Evolutionary conservation across 2,113 vertebrate species (phyloP).

Genomic region (Chiloscyllium plagiosum): DNA sequence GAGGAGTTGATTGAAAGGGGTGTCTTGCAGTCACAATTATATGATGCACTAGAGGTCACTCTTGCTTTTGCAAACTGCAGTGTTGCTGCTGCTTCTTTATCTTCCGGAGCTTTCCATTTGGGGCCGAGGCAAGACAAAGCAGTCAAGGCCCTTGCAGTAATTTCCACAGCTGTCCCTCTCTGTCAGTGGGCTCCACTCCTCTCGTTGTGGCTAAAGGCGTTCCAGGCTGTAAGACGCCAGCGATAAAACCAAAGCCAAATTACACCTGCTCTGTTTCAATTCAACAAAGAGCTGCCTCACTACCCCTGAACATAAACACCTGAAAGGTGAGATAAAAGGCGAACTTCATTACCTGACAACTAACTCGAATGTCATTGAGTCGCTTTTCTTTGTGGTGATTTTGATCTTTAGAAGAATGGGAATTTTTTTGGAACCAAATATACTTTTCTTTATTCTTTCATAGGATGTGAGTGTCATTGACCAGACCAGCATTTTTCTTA

Average conservation of each 20-base stretch:
- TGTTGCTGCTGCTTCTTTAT: not conserved
- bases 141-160: not conserved
- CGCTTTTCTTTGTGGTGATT: not conserved
- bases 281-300: not conserved
- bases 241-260: not conserved
- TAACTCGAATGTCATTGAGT: not conserved
- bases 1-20: not conserved
- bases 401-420: not conserved
- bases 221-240: not conserved
- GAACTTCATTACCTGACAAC: not conserved
- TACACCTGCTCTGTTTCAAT: too few species aligned
- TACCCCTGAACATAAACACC: not conserved
- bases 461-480: too few species aligned
- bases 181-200: not conserved
- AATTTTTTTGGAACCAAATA: not conserved
- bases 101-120: not conserved
- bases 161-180: conserved; percentile 2
- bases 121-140: not conserved
- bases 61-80: not conserved
- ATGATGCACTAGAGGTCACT: conserved; percentile 32
- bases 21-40: not conserved
- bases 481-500: too few species aligned
- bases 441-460: too few species aligned
- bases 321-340: not conserved
- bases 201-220: not conserved